Percentiles rank a stretch among this genome's conserved stretches.
Evolutionary conservation across 2,113 vertebrate species (phyloP).

Genomic region (Diadophis punctatus): DNA sequence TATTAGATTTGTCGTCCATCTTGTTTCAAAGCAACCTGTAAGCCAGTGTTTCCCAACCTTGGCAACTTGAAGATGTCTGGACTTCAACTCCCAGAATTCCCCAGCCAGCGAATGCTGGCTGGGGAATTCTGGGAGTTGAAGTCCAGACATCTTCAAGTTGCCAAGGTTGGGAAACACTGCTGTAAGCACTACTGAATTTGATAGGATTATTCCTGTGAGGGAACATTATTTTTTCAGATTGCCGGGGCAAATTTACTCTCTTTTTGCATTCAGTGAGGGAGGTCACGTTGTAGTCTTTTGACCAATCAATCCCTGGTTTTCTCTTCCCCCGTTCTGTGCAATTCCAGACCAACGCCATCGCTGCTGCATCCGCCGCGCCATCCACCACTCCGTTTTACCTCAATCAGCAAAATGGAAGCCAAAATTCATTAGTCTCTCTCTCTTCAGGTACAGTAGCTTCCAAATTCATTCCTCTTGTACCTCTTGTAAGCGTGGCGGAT

Average conservation of each 20-base stretch:
- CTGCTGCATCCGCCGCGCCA: constrained; percentile 53
- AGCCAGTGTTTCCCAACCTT: too few relatives aligned
- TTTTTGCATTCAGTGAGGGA: neutral
- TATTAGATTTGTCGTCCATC: neutral
- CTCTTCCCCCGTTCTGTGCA: neutral
- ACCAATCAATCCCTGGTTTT: neutral
- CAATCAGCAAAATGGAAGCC: constrained; percentile 75
- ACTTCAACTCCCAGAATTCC: too few relatives aligned
- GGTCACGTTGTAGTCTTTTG: neutral
- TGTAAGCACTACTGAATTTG: neutral
- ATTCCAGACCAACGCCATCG: constrained; percentile 67
- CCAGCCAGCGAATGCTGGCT: too few relatives aligned
- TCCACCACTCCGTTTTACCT: constrained; percentile 73
- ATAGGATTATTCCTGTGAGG: neutral
- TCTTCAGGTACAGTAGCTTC: constrained; percentile 78
- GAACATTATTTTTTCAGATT: neutral
- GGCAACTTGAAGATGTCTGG: too few relatives aligned
- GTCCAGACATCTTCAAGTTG: too few relatives aligned
- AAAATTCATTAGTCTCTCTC: constrained; percentile 73
- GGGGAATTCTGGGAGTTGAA: too few relatives aligned
- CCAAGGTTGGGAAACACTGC: too few relatives aligned
- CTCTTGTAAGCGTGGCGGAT: neutral
- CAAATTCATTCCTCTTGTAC: neutral
- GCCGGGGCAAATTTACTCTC: accelerated
- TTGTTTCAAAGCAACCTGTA: neutral